These are phyloP conservation scores for Cabera pusaria DNA, from an alignment of 2,888 invertebrate genomes.

Conservation along the genomic window DNA sequence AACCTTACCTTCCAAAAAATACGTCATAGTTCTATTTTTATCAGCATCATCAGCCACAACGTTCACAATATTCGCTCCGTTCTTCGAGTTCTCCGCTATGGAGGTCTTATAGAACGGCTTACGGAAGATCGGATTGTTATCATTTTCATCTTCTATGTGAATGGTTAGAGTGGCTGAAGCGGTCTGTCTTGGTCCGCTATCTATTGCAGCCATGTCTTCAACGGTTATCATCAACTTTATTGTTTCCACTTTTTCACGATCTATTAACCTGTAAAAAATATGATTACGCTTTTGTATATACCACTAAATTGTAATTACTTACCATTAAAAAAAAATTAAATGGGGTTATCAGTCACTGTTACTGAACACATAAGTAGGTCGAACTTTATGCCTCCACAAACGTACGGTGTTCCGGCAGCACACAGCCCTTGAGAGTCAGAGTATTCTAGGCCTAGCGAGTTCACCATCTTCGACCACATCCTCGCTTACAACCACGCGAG, in stretches of 20 bases:
- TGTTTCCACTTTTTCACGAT: constrained; percentile 92
- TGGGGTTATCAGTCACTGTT: too few species aligned
- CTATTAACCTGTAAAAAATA: constrained; percentile 81
- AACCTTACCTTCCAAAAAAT: constrained; percentile 86
- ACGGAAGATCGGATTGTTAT: constrained; percentile 93
- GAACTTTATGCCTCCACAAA: too few species aligned
- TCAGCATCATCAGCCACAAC: constrained; percentile 94
- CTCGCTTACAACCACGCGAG: too few species aligned
- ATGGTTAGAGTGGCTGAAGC: constrained; percentile 89
- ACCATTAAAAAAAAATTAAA: too few species aligned
- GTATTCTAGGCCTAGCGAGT: too few species aligned
- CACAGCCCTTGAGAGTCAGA: too few species aligned
- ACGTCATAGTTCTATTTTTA: constrained; percentile 92
- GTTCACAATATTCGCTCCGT: constrained; percentile 90
- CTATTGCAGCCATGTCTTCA: constrained; percentile 92
- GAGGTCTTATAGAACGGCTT: constrained; percentile 90
- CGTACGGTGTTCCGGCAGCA: too few species aligned
- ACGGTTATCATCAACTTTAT: constrained; percentile 90
- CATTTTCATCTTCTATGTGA: constrained; percentile 92
- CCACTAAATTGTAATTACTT: too few species aligned
- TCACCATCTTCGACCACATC: too few species aligned
- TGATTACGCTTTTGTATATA: too few species aligned
- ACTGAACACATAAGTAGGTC: too few species aligned
- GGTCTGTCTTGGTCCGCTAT: constrained; percentile 86
- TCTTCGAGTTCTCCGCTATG: constrained; percentile 94